These are phyloP conservation scores for Premnoplex brunnescens DNA, from an alignment of 2,797 vertebrate species.

Conservation along the genomic window DNA sequence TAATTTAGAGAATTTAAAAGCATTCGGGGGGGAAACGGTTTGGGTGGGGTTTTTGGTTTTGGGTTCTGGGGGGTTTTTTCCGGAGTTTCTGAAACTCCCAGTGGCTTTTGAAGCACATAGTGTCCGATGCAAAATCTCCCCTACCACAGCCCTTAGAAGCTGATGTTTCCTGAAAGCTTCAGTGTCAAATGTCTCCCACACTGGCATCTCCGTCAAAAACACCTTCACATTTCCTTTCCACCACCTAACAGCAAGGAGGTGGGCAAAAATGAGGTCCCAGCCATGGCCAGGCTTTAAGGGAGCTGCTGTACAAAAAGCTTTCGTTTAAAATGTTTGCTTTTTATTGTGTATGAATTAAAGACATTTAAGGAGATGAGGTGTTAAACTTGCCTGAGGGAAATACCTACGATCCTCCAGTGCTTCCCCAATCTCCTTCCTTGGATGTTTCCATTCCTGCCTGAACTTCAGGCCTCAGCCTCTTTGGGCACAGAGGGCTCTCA, in stretches of 20 bases:
- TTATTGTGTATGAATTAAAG: not conserved
- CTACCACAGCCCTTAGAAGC: not conserved
- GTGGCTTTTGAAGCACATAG: not conserved
- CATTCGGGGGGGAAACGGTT: not conserved
- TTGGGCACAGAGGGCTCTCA: not conserved
- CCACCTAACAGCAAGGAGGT: not conserved
- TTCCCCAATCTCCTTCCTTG: not conserved
- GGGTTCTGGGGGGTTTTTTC: too few relatives aligned
- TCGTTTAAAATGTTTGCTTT: not conserved
- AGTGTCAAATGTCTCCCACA: not conserved
- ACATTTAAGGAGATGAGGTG: not conserved
- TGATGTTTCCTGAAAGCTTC: not conserved
- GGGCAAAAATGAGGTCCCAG: not conserved
- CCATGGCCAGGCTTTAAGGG: rapidly evolving
- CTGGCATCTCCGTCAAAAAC: not conserved
- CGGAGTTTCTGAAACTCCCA: not conserved
- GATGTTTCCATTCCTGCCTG: not conserved
- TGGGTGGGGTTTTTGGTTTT: not conserved
- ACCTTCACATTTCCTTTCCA: not conserved
- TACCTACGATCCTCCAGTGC: not conserved
- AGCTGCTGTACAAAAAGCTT: not conserved
- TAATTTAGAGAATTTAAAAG: not conserved
- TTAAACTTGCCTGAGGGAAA: not conserved
- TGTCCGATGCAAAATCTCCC: not conserved
- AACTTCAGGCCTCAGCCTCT: not conserved